Conservation (phyloP, 2,797 vertebrate genomes). For the Merluccius polli region DNA sequence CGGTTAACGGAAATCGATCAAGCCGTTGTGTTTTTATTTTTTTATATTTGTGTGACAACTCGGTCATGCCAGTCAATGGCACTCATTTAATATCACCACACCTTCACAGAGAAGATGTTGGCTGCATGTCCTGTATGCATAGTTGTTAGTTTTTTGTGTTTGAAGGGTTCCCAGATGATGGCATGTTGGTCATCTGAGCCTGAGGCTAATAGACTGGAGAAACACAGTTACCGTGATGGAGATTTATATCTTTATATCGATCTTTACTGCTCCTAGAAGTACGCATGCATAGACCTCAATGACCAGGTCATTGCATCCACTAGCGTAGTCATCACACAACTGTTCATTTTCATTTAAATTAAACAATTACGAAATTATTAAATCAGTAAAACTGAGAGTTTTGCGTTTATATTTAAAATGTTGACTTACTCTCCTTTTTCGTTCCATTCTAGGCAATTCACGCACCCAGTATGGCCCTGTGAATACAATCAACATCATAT, state of each 20-base stretch:
- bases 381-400: not conserved
- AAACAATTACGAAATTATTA: not conserved
- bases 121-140: constrained; percentile 99
- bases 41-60: not conserved
- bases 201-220: constrained; percentile 87
- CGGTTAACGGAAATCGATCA: too few species aligned
- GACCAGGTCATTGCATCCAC: not conserved
- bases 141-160: constrained; percentile 93
- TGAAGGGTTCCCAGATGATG: constrained; percentile 97
- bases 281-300: not conserved
- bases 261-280: not conserved
- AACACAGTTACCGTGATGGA: constrained; percentile 15
- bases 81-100: constrained; percentile 47
- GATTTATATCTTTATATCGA: constrained; percentile 2
- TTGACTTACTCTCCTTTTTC: constrained; percentile 95
- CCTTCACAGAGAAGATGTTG: constrained; percentile 99
- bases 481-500: constrained; percentile 29
- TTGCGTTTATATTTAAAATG: not conserved
- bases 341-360: not conserved
- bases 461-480: constrained; percentile 98
- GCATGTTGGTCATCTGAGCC: constrained; percentile 98
- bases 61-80: not conserved
- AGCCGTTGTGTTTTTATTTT: not conserved
- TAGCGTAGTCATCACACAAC: not conserved
- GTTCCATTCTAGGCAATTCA: constrained; percentile 99